These are phyloP conservation scores for Enhydra lutris DNA, from an alignment of 2,113 vertebrate species.

Conservation along the genomic window DNA sequence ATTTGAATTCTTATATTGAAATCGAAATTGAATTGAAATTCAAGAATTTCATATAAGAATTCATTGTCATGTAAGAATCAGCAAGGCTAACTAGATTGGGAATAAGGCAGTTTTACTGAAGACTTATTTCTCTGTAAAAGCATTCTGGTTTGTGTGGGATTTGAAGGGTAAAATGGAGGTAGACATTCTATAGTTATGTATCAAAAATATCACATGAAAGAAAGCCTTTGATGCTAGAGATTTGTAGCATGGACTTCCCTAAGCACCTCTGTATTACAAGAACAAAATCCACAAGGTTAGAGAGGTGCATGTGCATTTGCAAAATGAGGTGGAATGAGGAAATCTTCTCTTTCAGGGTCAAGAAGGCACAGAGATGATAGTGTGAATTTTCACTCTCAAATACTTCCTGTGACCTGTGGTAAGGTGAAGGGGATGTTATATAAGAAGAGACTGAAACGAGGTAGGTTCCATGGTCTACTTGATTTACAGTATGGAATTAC, in stretches of 20 bases:
- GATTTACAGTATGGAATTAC: neutral
- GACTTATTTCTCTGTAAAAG: neutral
- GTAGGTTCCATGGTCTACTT: neutral
- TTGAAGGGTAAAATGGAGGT: neutral
- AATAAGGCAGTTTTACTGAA: neutral
- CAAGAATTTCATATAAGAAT: too few relatives aligned
- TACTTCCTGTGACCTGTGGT: slow-evolving; percentile 60
- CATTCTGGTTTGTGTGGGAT: neutral
- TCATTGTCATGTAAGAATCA: neutral
- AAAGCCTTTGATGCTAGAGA: neutral
- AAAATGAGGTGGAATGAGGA: neutral
- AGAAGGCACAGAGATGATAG: rapidly evolving
- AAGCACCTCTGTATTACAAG: neutral
- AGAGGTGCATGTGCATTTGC: neutral
- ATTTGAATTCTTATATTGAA: too few relatives aligned
- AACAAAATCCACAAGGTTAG: neutral
- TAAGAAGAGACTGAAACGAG: slow-evolving; percentile 42
- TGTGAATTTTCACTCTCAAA: neutral
- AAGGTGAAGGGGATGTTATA: neutral
- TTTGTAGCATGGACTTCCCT: neutral
- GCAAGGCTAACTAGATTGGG: neutral
- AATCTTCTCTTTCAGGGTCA: slow-evolving; percentile 41
- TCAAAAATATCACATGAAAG: neutral
- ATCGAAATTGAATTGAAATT: too few relatives aligned
- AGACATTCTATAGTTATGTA: neutral